phyloP scores from a whole-genome alignment of 2,797 vertebrate genomes.

The Lepilemur ruficaudatus region DNA sequence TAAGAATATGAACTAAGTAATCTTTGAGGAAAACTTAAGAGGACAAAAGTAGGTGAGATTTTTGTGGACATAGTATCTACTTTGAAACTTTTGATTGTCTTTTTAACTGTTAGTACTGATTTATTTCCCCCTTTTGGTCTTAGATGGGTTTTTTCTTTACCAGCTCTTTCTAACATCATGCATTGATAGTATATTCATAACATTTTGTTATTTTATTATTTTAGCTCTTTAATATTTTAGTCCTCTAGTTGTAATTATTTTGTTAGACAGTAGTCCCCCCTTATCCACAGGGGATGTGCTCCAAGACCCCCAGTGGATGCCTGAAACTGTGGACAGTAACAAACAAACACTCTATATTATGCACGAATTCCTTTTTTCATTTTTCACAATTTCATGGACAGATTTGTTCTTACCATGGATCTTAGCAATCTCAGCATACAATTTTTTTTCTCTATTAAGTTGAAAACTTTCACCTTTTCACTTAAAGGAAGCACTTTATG shows the following conservation, averaged over 20 bases:
- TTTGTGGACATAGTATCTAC: neutral
- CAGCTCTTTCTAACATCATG: neutral
- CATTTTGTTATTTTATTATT: neutral
- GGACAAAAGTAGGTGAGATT: neutral
- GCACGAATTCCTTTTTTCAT: neutral
- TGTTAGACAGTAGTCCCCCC: neutral
- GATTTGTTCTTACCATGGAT: neutral
- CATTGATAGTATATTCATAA: neutral
- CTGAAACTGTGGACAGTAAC: neutral
- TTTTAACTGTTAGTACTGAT: neutral
- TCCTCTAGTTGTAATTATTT: neutral
- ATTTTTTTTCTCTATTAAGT: neutral
- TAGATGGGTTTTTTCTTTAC: neutral
- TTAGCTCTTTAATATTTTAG: neutral
- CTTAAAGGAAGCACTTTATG: neutral
- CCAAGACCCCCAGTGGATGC: neutral
- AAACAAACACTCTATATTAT: neutral
- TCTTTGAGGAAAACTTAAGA: neutral
- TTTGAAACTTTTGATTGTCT: neutral
- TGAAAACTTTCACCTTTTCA: neutral
- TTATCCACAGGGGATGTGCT: neutral
- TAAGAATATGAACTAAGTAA: neutral
- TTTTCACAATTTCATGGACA: neutral
- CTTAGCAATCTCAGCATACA: neutral
- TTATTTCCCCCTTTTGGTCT: neutral